Percentiles rank a stretch among this genome's conserved stretches.
Conservation (phyloP, 2,888 invertebrate species). For the Morpho deidamia region DNA sequence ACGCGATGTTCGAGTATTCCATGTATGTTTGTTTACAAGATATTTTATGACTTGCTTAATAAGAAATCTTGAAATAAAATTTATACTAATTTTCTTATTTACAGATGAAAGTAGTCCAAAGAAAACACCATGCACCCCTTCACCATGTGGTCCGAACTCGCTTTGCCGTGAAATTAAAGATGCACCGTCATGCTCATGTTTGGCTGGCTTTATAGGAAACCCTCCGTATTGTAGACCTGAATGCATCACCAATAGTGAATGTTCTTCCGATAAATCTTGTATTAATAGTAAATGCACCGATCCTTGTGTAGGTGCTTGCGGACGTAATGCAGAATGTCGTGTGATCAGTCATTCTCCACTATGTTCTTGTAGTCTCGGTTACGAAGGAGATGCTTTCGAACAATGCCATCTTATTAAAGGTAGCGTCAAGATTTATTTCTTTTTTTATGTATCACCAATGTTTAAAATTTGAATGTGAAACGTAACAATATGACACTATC, state of each 20-base stretch:
- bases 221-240: constrained; percentile 89
- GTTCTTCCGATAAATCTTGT: constrained; percentile 86
- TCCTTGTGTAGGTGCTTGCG: constrained; percentile 89
- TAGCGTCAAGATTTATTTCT: constrained; percentile 33
- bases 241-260: constrained; percentile 90
- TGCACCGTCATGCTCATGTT: constrained; percentile 84
- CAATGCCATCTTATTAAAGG: constrained; percentile 73
- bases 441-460: background rate
- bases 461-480: background rate
- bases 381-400: constrained; percentile 88
- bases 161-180: constrained; percentile 78
- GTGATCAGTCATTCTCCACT: constrained; percentile 92
- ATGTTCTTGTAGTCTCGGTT: constrained; percentile 85
- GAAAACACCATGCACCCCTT: constrained; percentile 80
- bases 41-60: too few species aligned
- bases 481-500: background rate
- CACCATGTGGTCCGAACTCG: constrained; percentile 90
- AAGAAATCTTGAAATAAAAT: too few species aligned
- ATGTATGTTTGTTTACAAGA: constrained; percentile 41
- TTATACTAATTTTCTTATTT: constrained; percentile 7
- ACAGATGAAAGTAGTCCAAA: constrained; percentile 44
- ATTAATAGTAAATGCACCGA: constrained; percentile 87
- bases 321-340: constrained; percentile 85
- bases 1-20: constrained; percentile 74
- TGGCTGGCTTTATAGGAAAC: constrained; percentile 83